phyloP scores from a whole-genome alignment of 1,140 invertebrate species.

The Apis dorsata region DNA sequence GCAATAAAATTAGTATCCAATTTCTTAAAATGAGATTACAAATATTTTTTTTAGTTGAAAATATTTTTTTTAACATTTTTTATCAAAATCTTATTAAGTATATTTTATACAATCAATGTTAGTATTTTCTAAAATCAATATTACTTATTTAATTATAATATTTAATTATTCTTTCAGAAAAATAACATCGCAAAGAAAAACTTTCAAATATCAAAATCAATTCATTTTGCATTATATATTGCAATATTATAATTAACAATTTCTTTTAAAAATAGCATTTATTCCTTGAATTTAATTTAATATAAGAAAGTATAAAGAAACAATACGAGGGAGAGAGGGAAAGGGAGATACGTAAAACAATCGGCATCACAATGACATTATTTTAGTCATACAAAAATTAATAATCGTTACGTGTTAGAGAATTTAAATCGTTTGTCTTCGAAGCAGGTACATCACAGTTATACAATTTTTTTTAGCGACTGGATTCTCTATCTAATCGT shows the following conservation, averaged over 20 bases:
- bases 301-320: not conserved
- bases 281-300: not conserved
- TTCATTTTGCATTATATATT: not conserved
- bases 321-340: not conserved
- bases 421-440: slow-evolving; percentile 16
- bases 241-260: not conserved
- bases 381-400: not conserved
- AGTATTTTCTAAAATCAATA: not conserved
- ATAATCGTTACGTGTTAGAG: not conserved
- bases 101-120: not conserved
- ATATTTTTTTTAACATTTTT: not conserved
- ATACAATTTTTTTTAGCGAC: slow-evolving; percentile 38
- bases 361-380: not conserved
- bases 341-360: not conserved
- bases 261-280: not conserved
- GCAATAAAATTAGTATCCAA: not conserved
- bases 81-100: slow-evolving; percentile 6
- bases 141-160: not conserved
- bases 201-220: slow-evolving; percentile 18
- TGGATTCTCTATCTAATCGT: slow-evolving; percentile 58
- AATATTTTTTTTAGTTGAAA: not conserved
- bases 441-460: slow-evolving; percentile 56
- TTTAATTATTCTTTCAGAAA: not conserved
- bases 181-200: not conserved
- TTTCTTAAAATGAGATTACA: slow-evolving; percentile 2